These are phyloP conservation scores for Sitophilus oryzae DNA, from an alignment of 1,140 invertebrate genomes.

Conservation along the genomic window DNA sequence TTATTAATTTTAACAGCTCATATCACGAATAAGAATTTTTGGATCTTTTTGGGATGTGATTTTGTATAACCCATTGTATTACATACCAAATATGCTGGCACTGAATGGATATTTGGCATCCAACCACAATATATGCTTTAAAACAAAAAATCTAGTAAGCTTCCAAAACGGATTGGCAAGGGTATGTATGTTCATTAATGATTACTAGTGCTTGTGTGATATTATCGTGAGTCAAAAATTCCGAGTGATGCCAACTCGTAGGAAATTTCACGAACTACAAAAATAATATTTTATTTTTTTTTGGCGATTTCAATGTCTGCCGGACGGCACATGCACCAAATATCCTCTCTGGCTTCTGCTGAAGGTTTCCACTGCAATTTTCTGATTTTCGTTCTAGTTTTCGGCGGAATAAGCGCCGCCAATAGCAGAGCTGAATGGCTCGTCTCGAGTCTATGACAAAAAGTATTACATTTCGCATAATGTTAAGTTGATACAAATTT, in stretches of 20 bases:
- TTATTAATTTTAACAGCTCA: not conserved
- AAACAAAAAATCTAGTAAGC: not conserved
- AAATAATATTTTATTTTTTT: not conserved
- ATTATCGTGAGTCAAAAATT: too few species aligned
- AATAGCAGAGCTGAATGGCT: slow-evolving; percentile 7
- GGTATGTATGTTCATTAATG: not conserved
- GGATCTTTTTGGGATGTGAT: not conserved
- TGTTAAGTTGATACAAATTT: too few species aligned
- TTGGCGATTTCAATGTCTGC: slow-evolving; percentile 2
- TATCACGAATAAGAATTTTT: not conserved
- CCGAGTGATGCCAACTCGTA: too few species aligned
- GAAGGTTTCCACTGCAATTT: slow-evolving; percentile 8
- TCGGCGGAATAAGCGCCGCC: slow-evolving; percentile 3
- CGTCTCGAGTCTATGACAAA: slow-evolving; percentile 4
- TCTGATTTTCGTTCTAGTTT: slow-evolving; percentile 7
- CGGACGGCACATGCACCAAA: not conserved
- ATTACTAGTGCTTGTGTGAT: not conserved
- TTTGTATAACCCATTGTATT: slow-evolving; percentile 3
- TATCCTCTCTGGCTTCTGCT: slow-evolving; percentile 3
- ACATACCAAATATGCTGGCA: slow-evolving; percentile 4
- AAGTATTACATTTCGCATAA: too few species aligned
- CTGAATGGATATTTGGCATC: slow-evolving; percentile 6
- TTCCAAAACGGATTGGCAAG: slow-evolving; percentile 5
- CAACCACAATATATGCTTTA: too few species aligned
- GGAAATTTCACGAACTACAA: too few species aligned